Conservation (phyloP, 2,113 vertebrate genomes). For the Ictalurus punctatus region DNA sequence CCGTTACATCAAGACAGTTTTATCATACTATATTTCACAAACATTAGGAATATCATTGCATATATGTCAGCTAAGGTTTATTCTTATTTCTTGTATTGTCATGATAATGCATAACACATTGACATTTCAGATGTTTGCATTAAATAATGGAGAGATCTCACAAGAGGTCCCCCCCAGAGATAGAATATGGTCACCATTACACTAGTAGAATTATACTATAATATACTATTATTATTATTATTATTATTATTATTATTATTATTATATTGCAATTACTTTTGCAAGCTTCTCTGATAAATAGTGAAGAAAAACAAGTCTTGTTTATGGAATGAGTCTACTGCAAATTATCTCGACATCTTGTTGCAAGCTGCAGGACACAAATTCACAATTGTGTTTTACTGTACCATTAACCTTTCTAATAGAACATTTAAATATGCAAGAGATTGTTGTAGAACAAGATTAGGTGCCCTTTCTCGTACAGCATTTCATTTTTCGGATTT, state of each 20-base stretch:
- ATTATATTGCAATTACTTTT: not conserved
- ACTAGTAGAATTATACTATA: not conserved
- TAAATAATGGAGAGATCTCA: not conserved
- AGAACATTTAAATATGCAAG: not conserved
- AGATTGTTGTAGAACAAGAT: constrained; percentile 14
- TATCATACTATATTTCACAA: not conserved
- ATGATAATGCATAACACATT: not conserved
- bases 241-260: not conserved
- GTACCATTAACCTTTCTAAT: not conserved
- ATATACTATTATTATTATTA: not conserved
- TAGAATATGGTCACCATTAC: not conserved
- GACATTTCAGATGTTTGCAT: not conserved
- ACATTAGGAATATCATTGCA: not conserved
- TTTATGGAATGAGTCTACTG: not conserved
- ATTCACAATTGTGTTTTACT: not conserved
- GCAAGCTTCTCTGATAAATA: not conserved
- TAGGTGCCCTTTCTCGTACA: not conserved
- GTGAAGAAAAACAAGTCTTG: not conserved
- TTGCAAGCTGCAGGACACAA: not conserved
- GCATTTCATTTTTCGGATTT: constrained; percentile 38
- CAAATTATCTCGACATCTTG: not conserved
- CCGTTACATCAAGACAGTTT: not conserved
- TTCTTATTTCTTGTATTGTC: not conserved
- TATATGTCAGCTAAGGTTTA: not conserved
- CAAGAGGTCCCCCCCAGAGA: not conserved